A percentile compares a stretch with the other conserved stretches of the same genome.
Evolutionary conservation across 2,888 invertebrate species (phyloP).

Genomic region (Apodemia mormo): DNA sequence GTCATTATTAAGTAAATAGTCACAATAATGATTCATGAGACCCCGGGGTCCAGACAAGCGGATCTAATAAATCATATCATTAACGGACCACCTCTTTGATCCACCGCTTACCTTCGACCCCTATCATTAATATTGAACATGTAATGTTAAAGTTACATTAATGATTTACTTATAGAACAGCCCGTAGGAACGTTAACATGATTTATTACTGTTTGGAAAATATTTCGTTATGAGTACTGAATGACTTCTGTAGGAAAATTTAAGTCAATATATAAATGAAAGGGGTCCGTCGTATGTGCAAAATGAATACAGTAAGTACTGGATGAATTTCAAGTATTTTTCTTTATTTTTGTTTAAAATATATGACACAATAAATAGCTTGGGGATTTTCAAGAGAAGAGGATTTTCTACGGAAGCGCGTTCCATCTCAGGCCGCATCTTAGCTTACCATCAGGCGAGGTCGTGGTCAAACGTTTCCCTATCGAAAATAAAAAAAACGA

Average conservation of each 20-base stretch:
- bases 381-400: too few species aligned
- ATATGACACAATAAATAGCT: too few species aligned
- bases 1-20: constrained; percentile 50
- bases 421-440: too few species aligned
- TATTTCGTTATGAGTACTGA: not conserved
- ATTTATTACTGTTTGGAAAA: not conserved
- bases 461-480: too few species aligned
- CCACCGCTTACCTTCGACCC: constrained; percentile 76
- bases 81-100: constrained; percentile 59
- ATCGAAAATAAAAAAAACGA: too few species aligned
- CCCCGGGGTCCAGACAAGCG: constrained; percentile 34
- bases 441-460: too few species aligned
- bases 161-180: constrained; percentile 53
- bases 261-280: not conserved
- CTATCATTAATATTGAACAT: constrained; percentile 54
- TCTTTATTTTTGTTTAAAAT: too few species aligned
- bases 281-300: too few species aligned
- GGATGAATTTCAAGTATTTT: too few species aligned
- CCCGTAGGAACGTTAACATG: not conserved
- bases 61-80: constrained; percentile 43
- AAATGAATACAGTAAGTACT: too few species aligned
- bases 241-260: not conserved
- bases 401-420: too few species aligned
- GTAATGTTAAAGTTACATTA: constrained; percentile 53
- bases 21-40: constrained; percentile 47